Conservation (phyloP, 2,888 invertebrate species). For the Andrena minutula region DNA sequence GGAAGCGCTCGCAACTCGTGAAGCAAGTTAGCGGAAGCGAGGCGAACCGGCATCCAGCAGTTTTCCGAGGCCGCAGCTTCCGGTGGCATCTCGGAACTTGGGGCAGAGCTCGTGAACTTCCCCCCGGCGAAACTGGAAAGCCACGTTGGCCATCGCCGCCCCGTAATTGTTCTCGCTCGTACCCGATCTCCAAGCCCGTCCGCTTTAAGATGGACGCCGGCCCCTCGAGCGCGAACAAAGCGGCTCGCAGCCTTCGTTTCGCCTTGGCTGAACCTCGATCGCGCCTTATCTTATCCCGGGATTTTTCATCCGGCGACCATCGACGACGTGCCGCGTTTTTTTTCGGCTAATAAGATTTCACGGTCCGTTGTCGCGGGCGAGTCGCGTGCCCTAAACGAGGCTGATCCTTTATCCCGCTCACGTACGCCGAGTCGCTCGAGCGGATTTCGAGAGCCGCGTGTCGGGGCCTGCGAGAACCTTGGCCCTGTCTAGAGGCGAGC, state of each 20-base stretch:
- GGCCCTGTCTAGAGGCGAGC: slow-evolving; percentile 37
- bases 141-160: slow-evolving; percentile 10
- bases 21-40: slow-evolving; percentile 23
- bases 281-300: slow-evolving; percentile 44
- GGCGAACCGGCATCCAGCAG: not conserved
- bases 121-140: slow-evolving; percentile 39
- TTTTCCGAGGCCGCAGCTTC: slow-evolving; percentile 22
- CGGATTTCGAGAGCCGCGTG: slow-evolving; percentile 57
- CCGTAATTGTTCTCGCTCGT: slow-evolving; percentile 50
- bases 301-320: slow-evolving; percentile 6
- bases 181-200: slow-evolving; percentile 11
- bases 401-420: slow-evolving; percentile 67
- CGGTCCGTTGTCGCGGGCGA: slow-evolving; percentile 17
- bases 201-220: slow-evolving; percentile 31
- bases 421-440: slow-evolving; percentile 54
- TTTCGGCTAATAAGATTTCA: slow-evolving; percentile 67
- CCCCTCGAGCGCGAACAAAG: not conserved
- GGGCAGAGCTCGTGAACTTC: slow-evolving; percentile 41
- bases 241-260: not conserved
- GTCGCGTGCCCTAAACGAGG: slow-evolving; percentile 53
- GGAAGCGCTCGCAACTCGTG: not conserved
- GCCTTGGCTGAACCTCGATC: slow-evolving; percentile 32
- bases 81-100: slow-evolving; percentile 49
- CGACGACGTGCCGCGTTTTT: slow-evolving; percentile 14
- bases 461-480: slow-evolving; percentile 30